A percentile compares a stretch with the other conserved stretches of the same genome.
Evolutionary conservation across 2,888 invertebrate species (phyloP).

Genomic region (Thecocarcelia acutangulata): DNA sequence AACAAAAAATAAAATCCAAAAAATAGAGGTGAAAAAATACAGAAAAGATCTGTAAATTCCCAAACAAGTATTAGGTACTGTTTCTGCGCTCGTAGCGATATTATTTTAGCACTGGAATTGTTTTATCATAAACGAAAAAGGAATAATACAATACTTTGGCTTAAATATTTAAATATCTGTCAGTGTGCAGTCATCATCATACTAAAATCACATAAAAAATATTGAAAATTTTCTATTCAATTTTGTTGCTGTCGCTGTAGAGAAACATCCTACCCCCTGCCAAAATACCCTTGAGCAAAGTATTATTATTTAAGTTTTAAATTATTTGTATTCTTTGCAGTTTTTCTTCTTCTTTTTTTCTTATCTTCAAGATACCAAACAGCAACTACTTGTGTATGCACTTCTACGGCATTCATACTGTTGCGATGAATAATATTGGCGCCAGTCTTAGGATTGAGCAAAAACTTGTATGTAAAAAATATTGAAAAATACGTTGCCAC

Average conservation of each 20-base stretch:
- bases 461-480: conserved; percentile 36
- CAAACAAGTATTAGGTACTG: background rate
- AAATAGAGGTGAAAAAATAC: no score
- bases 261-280: conserved; percentile 21
- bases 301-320: conserved; percentile 35
- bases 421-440: conserved; percentile 65
- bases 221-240: conserved; percentile 28
- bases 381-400: conserved; percentile 42
- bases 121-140: conserved; percentile 17
- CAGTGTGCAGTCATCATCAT: conserved; percentile 24
- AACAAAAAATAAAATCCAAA: no score
- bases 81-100: background rate
- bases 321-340: conserved; percentile 16
- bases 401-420: conserved; percentile 42
- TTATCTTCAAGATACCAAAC: conserved; percentile 51
- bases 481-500: conserved; percentile 40
- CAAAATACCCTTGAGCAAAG: conserved; percentile 58
- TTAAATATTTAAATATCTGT: conserved; percentile 29
- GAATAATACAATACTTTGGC: background rate
- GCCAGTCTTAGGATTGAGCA: conserved; percentile 62
- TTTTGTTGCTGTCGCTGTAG: conserved; percentile 23
- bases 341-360: conserved; percentile 18
- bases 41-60: conserved; percentile 1
- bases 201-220: background rate
- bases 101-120: conserved; percentile 44